Conservation (phyloP, 2,113 vertebrate genomes). For the Lonchura striata region DNA sequence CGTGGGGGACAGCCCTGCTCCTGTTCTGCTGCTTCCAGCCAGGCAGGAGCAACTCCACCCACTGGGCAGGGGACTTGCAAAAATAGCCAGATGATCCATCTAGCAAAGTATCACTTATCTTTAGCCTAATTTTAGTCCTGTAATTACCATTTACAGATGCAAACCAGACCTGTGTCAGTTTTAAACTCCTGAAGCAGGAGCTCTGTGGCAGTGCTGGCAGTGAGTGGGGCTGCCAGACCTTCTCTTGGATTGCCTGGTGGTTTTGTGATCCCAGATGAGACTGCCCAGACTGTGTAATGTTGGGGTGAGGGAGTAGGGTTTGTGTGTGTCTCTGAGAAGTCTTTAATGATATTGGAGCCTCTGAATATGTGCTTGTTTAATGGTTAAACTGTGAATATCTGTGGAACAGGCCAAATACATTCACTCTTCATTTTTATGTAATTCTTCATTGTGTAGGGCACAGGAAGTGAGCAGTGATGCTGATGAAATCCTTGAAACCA, state of each 20-base stretch:
- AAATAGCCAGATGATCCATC: not conserved
- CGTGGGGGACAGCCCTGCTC: not conserved
- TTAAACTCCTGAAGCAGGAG: not conserved
- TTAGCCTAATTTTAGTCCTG: not conserved
- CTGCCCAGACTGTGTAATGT: accelerated
- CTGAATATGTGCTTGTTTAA: not conserved
- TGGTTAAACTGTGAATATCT: slow-evolving; percentile 32
- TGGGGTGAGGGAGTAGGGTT: not conserved
- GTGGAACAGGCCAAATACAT: slow-evolving; percentile 33
- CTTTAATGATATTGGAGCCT: not conserved
- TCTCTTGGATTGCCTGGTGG: not conserved
- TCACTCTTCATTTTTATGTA: not conserved
- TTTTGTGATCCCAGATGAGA: not conserved
- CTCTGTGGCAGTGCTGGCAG: not conserved
- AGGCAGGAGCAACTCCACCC: not conserved
- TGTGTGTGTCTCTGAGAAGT: not conserved
- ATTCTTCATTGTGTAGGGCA: not conserved
- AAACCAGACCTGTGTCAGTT: not conserved
- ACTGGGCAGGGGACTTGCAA: not conserved
- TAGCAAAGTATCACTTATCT: not conserved
- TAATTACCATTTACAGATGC: not conserved
- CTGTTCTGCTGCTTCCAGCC: not conserved
- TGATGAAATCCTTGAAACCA: slow-evolving; percentile 21
- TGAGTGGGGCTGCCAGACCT: not conserved
- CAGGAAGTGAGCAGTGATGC: not conserved